These are phyloP conservation scores for Xylota sylvarum DNA, from an alignment of 2,888 invertebrate species.

Conservation along the genomic window DNA sequence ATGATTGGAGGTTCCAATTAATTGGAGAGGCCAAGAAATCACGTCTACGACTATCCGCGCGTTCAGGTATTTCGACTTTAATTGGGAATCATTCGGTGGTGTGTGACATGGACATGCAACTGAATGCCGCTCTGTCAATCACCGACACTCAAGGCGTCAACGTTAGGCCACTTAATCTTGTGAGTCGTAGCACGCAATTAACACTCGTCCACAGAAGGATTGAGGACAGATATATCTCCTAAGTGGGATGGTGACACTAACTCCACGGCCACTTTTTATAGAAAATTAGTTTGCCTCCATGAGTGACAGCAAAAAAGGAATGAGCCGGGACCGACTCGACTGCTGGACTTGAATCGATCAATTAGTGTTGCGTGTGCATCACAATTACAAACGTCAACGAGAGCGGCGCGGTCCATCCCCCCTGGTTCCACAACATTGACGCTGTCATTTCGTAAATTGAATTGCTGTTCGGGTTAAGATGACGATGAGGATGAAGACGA, in stretches of 20 bases:
- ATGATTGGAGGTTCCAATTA: constrained; percentile 64
- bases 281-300: constrained; percentile 20
- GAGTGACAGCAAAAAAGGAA: constrained; percentile 12
- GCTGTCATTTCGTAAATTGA: constrained; percentile 67
- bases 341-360: constrained; percentile 61
- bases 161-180: constrained; percentile 44
- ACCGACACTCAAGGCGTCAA: constrained; percentile 58
- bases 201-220: constrained; percentile 32
- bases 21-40: constrained; percentile 54
- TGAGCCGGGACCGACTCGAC: background rate
- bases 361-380: constrained; percentile 62
- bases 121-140: constrained; percentile 60
- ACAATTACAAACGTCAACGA: constrained; percentile 51
- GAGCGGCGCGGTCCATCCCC: background rate
- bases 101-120: constrained; percentile 56
- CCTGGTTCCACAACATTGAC: background rate
- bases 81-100: constrained; percentile 60
- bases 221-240: constrained; percentile 6
- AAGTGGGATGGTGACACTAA: constrained; percentile 34
- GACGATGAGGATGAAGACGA: constrained; percentile 22
- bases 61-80: constrained; percentile 56
- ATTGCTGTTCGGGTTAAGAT: constrained; percentile 32
- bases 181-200: constrained; percentile 50
- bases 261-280: constrained; percentile 3
- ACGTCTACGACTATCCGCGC: constrained; percentile 19